Conservation (phyloP, 2,113 vertebrate species). For the Lonchura striata region DNA sequence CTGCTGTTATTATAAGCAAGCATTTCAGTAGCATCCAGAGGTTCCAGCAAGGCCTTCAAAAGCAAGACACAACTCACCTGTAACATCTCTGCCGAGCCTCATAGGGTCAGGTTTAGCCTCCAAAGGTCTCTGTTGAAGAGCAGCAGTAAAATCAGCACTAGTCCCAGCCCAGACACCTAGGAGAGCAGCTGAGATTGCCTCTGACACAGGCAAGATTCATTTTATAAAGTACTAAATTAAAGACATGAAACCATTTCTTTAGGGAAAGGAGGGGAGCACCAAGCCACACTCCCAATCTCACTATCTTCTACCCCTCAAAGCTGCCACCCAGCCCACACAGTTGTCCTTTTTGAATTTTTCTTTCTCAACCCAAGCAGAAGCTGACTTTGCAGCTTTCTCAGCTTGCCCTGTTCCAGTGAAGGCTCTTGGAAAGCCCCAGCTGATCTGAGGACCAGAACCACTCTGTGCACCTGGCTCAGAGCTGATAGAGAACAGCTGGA, state of each 20-base stretch:
- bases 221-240: neutral
- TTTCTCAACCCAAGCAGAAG: neutral
- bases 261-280: neutral
- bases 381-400: neutral
- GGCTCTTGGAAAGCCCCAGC: neutral
- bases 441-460: neutral
- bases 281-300: neutral
- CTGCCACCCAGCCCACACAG: neutral
- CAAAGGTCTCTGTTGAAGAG: neutral
- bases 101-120: neutral
- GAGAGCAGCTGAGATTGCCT: neutral
- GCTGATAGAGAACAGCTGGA: neutral
- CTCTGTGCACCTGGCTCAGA: neutral
- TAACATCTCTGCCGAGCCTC: neutral
- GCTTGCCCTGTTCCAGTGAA: neutral
- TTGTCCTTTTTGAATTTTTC: neutral
- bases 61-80: neutral
- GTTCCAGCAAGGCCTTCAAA: neutral
- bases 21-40: neutral
- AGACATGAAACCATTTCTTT: neutral
- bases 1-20: neutral
- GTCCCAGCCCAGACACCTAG: neutral
- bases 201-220: neutral
- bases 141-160: neutral
- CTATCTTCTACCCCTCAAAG: neutral